A percentile compares a stretch with the other conserved stretches of the same genome.
These are phyloP conservation scores for Ochotona princeps DNA, from an alignment of 2,113 vertebrate species.

Conservation along the genomic window DNA sequence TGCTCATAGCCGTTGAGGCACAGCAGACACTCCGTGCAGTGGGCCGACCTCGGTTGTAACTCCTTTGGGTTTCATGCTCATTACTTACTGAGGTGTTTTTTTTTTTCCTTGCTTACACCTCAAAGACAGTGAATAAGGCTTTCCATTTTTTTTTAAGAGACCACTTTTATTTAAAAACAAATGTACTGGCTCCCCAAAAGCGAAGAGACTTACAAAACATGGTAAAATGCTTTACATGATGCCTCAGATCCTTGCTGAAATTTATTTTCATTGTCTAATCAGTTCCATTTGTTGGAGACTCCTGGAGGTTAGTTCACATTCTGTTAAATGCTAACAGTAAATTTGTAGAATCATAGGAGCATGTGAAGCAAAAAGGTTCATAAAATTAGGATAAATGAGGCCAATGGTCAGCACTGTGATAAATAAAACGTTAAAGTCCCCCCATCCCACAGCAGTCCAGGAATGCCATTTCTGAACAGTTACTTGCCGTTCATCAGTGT, in stretches of 20 bases:
- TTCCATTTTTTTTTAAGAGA: slow-evolving; percentile 34
- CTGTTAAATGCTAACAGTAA: slow-evolving; percentile 4
- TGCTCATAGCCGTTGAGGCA: slow-evolving; percentile 34
- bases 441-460: background rate
- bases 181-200: slow-evolving; percentile 47
- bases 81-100: background rate
- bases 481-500: slow-evolving; percentile 24
- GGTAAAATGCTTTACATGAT: slow-evolving; percentile 48
- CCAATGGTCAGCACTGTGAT: slow-evolving; percentile 23
- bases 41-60: background rate
- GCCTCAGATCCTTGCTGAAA: slow-evolving; percentile 31
- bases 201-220: slow-evolving; percentile 44
- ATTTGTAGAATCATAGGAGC: background rate
- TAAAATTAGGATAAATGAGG: slow-evolving; percentile 51
- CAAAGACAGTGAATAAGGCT: slow-evolving; percentile 40
- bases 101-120: slow-evolving; percentile 36
- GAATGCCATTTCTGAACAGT: slow-evolving; percentile 36
- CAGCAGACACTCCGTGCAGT: background rate
- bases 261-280: slow-evolving; percentile 66
- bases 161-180: slow-evolving; percentile 62
- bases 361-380: slow-evolving; percentile 39
- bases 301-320: slow-evolving; percentile 30
- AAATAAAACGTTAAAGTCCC: slow-evolving; percentile 21
- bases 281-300: slow-evolving; percentile 48
- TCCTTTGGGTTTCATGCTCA: slow-evolving; percentile 28